Conservation (phyloP, 2,888 invertebrate species). For the Ormyrus nitidulus region DNA sequence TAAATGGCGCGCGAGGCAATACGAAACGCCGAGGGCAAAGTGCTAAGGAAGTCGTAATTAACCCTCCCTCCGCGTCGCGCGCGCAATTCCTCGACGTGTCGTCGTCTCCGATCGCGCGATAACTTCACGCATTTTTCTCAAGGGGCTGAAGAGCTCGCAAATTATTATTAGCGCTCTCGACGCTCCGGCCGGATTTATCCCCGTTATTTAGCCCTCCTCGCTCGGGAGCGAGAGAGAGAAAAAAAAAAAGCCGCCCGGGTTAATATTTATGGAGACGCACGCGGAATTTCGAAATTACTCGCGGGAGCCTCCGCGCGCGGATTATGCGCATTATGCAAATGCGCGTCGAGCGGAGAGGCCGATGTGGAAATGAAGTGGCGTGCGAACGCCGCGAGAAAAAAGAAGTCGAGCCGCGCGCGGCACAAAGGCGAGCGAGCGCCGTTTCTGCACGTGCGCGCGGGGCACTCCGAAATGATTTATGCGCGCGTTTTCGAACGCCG, state of each 20-base stretch:
- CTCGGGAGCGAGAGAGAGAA: not conserved
- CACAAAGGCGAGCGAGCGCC: constrained; percentile 5
- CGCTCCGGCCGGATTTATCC: constrained; percentile 51
- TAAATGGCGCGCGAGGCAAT: constrained; percentile 41
- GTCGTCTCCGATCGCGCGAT: constrained; percentile 46
- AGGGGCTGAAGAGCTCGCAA: constrained; percentile 16
- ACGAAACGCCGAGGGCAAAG: constrained; percentile 42
- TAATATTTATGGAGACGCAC: constrained; percentile 53
- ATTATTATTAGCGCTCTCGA: constrained; percentile 54
- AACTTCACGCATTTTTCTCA: constrained; percentile 45
- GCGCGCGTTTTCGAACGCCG: constrained; percentile 7
- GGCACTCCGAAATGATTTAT: constrained; percentile 35
- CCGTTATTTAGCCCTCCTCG: constrained; percentile 45
- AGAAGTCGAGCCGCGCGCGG: not conserved
- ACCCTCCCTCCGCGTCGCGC: constrained; percentile 6
- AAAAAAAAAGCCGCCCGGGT: constrained; percentile 29
- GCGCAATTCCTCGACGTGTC: constrained; percentile 22
- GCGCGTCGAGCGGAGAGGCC: constrained; percentile 13
- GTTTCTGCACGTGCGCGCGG: not conserved
- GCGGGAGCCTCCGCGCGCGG: constrained; percentile 22
- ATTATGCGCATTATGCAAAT: constrained; percentile 53
- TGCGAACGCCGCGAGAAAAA: constrained; percentile 27
- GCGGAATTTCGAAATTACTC: constrained; percentile 56
- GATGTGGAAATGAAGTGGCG: constrained; percentile 48
- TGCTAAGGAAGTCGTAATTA: constrained; percentile 57